Evolutionary conservation across 2,797 vertebrate genomes (phyloP), one percentile per base, ranked within the genome.

Genomic region (Gallinago solitaria): DNA sequence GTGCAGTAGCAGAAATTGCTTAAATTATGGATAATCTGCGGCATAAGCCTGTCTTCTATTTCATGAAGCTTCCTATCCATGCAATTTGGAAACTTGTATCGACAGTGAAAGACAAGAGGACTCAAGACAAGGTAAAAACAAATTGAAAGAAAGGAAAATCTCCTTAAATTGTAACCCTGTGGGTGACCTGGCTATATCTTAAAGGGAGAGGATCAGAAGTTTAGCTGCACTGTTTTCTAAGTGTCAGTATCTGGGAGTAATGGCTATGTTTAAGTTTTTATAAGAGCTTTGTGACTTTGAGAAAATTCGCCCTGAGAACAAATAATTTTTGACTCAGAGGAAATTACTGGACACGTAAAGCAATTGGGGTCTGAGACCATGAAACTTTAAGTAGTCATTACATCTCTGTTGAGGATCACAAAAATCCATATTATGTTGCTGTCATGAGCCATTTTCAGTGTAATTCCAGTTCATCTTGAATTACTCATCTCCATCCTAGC

Each of bases 51-150:
- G 79, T 87, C 83, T 87, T 94, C 78, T 93, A 59, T 92, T 96
- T 96, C 76, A 84, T 93, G 93, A 97, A 97, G 94, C 86, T 92
- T 76, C 97, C 97, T 93, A 32, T 96, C n/a, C 92, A 90, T 35
- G 88, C 79, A 25, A 24, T 95, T 83, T 89, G 96, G 96, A 97
- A 96, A 93, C 95, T 95, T 70, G 11, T 89, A 17, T 93, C 60
- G 0, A 74, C 89, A 79, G 87, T 79, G 90, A 96, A 96, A 96
- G 89, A 68, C 69, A 97, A 90, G 60, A 96, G 69, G 92, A 91
- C 82, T 3, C 95, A 94, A 95, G 95, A 96, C 61, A 96, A 98
- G 97, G 98, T 98, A 98, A 93, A 75, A 90, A 19, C 37, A 90
- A 81, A 75, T 56, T 17, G 0, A 45, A 41, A 64, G 18, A 43